Evolutionary conservation across 37 sponge, comb jelly and placozoan genomes (phyloP).

Genomic region (Theonella swinhoei): DNA sequence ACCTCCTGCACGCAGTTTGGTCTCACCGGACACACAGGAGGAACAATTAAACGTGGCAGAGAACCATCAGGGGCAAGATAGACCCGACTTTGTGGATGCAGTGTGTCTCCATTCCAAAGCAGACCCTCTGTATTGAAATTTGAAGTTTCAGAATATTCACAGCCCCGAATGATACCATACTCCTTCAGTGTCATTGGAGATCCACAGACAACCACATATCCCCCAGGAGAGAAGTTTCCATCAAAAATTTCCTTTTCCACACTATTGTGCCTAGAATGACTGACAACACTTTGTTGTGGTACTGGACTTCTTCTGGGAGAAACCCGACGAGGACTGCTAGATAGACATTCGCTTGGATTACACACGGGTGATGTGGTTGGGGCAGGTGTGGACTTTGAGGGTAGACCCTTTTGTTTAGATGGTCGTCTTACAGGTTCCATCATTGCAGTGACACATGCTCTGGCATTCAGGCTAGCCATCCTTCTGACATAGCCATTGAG

Average conservation of each 20-base stretch:
- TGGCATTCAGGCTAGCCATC: constrained; percentile 69
- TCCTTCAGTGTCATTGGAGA: neutral
- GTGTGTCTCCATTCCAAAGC: constrained; percentile 37
- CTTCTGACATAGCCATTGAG: constrained; percentile 21
- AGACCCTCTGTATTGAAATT: constrained; percentile 24
- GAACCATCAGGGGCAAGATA: constrained; percentile 1
- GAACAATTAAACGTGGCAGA: constrained; percentile 27
- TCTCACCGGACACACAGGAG: constrained; percentile 12
- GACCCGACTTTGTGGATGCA: constrained; percentile 16
- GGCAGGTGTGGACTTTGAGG: neutral
- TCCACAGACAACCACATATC: neutral
- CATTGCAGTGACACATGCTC: constrained; percentile 53
- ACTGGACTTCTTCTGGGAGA: neutral
- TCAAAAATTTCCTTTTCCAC: neutral
- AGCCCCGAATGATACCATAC: neutral
- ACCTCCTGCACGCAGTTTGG: neutral
- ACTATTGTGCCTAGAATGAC: neutral
- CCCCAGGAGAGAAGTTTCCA: neutral
- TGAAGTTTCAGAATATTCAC: neutral
- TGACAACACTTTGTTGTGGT: neutral
- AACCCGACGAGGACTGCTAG: neutral
- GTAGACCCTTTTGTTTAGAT: neutral
- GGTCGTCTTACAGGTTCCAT: constrained; percentile 32
- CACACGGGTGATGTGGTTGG: too few relatives aligned
- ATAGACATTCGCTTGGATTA: too few relatives aligned